phyloP scores from a whole-genome alignment of 2,797 vertebrate genomes.

The Takifugu ocellatus region DNA sequence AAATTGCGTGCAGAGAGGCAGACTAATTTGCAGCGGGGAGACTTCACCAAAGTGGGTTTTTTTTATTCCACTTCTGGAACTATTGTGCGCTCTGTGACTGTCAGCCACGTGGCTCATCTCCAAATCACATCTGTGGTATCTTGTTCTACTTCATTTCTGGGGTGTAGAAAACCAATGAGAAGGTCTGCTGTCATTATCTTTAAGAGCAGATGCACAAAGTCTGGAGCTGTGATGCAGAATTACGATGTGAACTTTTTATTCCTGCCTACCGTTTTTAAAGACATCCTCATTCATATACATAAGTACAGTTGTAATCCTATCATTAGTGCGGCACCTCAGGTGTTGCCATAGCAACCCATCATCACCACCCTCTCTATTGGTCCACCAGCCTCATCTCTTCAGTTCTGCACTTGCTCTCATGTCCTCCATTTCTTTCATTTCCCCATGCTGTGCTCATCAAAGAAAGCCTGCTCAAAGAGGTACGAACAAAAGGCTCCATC shows the following conservation, averaged over 20 bases:
- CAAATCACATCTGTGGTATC: background rate
- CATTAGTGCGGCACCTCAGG: background rate
- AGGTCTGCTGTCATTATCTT: too few species aligned
- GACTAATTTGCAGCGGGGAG: slow-evolving; percentile 42
- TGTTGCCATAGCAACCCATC: slow-evolving; percentile 70
- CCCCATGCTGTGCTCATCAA: slow-evolving; percentile 42
- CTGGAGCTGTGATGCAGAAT: background rate
- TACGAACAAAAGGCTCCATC: slow-evolving; percentile 32
- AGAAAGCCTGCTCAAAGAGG: slow-evolving; percentile 35
- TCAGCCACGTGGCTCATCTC: background rate
- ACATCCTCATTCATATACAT: background rate
- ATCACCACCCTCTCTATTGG: slow-evolving; percentile 36
- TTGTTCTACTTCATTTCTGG: too few species aligned
- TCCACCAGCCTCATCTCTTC: slow-evolving; percentile 34
- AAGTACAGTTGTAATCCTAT: slow-evolving; percentile 6
- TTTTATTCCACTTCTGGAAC: slow-evolving; percentile 9
- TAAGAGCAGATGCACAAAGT: background rate
- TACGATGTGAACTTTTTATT: too few species aligned
- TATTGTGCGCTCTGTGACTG: background rate
- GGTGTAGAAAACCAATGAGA: too few species aligned
- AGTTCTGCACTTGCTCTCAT: slow-evolving; percentile 29
- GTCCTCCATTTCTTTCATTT: slow-evolving; percentile 48
- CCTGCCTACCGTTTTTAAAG: background rate
- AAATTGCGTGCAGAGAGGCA: slow-evolving; percentile 43
- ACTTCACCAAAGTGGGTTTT: slow-evolving; percentile 26